Percentiles rank a stretch among this genome's conserved stretches.
phyloP scores from a whole-genome alignment of 92 coral and sea anemone species.

The Umimayanthus kanabou region DNA sequence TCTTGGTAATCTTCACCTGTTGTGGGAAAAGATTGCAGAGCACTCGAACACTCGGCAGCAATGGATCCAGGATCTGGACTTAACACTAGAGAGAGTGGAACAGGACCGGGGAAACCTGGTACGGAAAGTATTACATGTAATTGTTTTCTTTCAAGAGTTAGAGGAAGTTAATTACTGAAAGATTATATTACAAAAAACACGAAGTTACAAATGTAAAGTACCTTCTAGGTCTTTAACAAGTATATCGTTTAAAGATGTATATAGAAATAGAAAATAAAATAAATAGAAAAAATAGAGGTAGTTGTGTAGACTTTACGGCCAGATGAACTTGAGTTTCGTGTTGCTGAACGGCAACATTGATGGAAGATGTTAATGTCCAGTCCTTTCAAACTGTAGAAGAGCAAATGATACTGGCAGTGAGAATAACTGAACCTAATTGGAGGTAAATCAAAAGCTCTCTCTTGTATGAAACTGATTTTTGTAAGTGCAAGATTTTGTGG shows the following conservation, averaged over 20 bases:
- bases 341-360: too few relatives aligned
- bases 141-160: background rate
- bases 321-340: too few relatives aligned
- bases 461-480: background rate
- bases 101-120: conserved; percentile 82
- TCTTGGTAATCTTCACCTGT: conserved; percentile 68
- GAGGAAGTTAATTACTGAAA: too few relatives aligned
- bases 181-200: too few relatives aligned
- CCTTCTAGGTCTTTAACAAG: too few relatives aligned
- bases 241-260: too few relatives aligned
- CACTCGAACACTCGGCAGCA: conserved; percentile 72
- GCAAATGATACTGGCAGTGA: background rate
- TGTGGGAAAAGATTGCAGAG: conserved; percentile 80
- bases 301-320: too few relatives aligned
- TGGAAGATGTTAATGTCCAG: background rate
- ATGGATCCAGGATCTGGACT: conserved; percentile 74
- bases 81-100: conserved; percentile 74
- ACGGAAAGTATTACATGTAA: conserved; percentile 9
- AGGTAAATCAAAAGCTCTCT: background rate
- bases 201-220: too few relatives aligned
- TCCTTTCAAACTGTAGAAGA: background rate
- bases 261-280: too few relatives aligned
- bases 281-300: too few relatives aligned
- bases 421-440: background rate
- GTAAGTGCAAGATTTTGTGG: background rate